These are phyloP conservation scores for Trichosurus vulpecula DNA, from an alignment of 2,797 vertebrate species.

Conservation along the genomic window DNA sequence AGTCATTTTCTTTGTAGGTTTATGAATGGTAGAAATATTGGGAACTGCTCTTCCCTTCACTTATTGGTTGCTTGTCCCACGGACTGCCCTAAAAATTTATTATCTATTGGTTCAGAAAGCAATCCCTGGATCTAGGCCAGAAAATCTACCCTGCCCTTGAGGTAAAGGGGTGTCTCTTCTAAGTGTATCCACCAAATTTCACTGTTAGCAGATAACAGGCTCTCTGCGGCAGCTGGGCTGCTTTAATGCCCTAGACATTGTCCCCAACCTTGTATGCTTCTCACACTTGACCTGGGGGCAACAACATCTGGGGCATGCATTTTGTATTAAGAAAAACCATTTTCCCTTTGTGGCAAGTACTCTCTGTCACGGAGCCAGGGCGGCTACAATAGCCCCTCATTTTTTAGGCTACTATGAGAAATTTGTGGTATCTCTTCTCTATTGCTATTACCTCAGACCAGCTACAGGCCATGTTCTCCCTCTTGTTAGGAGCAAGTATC, in stretches of 20 bases:
- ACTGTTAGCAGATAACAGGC: neutral
- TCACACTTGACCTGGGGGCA: neutral
- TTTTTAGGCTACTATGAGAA: neutral
- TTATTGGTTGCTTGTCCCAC: accelerated
- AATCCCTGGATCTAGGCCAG: neutral
- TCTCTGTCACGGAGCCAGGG: neutral
- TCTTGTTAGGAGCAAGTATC: neutral
- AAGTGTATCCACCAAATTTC: neutral
- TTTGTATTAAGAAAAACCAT: neutral
- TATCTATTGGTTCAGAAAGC: neutral
- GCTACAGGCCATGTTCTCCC: neutral
- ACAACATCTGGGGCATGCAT: neutral
- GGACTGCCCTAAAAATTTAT: neutral
- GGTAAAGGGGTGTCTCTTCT: neutral
- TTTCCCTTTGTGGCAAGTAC: neutral
- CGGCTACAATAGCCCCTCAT: neutral
- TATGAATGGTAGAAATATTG: accelerated
- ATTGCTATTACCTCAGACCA: neutral
- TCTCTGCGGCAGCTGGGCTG: neutral
- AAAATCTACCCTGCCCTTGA: neutral
- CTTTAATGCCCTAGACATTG: neutral
- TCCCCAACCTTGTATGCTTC: neutral
- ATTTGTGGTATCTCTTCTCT: neutral
- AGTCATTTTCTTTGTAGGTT: constrained; percentile 32
- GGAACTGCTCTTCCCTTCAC: accelerated